Percentiles rank a stretch among this genome's conserved stretches.
phyloP scores from a whole-genome alignment of 1,140 invertebrate genomes.

The Megalopta genalis region DNA sequence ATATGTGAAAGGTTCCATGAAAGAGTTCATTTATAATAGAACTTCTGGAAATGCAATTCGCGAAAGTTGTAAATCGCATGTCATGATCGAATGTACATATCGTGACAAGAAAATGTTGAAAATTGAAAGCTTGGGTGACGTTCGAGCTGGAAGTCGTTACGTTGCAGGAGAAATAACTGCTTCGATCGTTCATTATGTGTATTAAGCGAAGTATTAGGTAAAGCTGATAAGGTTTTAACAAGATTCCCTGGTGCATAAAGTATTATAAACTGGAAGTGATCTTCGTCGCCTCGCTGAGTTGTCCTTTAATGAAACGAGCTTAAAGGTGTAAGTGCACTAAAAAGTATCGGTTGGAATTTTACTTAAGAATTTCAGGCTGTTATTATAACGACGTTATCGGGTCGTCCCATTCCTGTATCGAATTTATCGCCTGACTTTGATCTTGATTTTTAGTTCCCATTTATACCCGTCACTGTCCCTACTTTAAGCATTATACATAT shows the following conservation, averaged over 20 bases:
- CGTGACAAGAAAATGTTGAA: not conserved
- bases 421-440: too few relatives aligned
- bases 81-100: not conserved
- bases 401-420: too few relatives aligned
- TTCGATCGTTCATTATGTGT: conserved; percentile 23
- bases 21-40: too few relatives aligned
- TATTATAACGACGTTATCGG: not conserved
- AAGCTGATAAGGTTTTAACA: conserved; percentile 41
- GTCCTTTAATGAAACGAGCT: conserved; percentile 19
- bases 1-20: too few relatives aligned
- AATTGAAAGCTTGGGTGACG: not conserved
- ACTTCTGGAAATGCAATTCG: not conserved
- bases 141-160: not conserved
- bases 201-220: conserved; percentile 37
- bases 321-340: conserved; percentile 7
- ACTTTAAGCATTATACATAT: too few relatives aligned
- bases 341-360: conserved; percentile 14
- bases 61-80: not conserved
- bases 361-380: not conserved
- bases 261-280: conserved; percentile 10
- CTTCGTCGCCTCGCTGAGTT: not conserved
- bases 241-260: conserved; percentile 24
- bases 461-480: too few relatives aligned
- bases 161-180: conserved; percentile 20
- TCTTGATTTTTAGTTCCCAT: too few relatives aligned